Evolutionary conservation across 1,140 invertebrate species (phyloP).

Genomic region (Rhopalosiphum padi): DNA sequence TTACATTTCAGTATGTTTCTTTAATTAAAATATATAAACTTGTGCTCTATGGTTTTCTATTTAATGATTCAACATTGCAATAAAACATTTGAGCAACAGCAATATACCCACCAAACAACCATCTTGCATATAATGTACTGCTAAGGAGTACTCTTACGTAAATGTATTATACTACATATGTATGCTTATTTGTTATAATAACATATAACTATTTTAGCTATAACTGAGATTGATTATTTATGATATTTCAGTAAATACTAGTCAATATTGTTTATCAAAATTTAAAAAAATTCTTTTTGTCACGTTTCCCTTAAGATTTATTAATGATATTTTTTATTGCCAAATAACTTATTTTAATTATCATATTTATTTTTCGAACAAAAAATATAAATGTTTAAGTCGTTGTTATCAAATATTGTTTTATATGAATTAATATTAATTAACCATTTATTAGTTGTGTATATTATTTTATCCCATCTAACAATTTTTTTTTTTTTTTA

Average conservation of each 20-base stretch:
- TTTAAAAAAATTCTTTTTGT: too few relatives aligned
- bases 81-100: too few relatives aligned
- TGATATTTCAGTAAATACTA: background rate
- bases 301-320: too few relatives aligned
- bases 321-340: background rate
- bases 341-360: background rate
- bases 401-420: background rate
- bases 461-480: background rate
- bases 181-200: too few relatives aligned
- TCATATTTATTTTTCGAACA: background rate
- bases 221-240: background rate
- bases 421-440: background rate
- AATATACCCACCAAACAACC: too few relatives aligned
- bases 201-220: background rate
- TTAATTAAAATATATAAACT: too few relatives aligned
- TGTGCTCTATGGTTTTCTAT: too few relatives aligned
- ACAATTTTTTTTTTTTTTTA: too few relatives aligned
- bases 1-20: background rate
- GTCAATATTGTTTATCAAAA: background rate
- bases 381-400: background rate
- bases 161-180: background rate
- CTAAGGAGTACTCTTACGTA: background rate
- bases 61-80: too few relatives aligned
- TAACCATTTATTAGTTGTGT: background rate
- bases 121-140: background rate